Evolutionary conservation across 2,797 vertebrate genomes (phyloP).

Genomic region (Molossus alvarezi): DNA sequence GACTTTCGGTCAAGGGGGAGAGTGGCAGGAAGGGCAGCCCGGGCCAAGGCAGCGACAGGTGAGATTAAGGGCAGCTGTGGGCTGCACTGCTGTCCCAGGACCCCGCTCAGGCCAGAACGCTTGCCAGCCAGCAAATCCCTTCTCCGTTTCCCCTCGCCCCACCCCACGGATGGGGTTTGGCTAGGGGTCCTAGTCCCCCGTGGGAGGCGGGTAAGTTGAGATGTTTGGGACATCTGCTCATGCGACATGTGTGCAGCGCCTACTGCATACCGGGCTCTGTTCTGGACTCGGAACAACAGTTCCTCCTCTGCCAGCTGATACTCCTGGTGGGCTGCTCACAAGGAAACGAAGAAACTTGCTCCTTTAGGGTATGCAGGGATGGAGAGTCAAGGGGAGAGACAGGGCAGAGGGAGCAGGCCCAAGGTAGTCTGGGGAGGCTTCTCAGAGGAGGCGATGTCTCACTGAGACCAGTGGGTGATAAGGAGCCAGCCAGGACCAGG

Average conservation of each 20-base stretch:
- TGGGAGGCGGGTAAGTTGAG: not conserved
- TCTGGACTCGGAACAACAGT: not conserved
- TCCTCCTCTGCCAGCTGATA: not conserved
- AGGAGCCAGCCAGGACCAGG: not conserved
- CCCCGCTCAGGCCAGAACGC: not conserved
- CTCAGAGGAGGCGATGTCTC: not conserved
- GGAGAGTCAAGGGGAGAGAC: not conserved
- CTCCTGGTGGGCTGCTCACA: not conserved
- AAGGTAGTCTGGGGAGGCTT: not conserved
- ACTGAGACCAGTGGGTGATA: not conserved
- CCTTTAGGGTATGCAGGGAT: not conserved
- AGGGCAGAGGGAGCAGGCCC: not conserved
- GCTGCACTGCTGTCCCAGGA: not conserved
- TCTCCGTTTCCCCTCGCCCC: too few relatives aligned
- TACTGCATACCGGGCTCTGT: not conserved
- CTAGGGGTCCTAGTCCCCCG: not conserved
- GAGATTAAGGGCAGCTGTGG: not conserved
- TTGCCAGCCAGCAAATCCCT: not conserved
- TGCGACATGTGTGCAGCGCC: not conserved
- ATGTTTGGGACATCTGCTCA: not conserved
- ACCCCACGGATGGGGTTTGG: not conserved
- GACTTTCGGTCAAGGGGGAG: not conserved
- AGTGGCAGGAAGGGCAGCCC: not conserved
- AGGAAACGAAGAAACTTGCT: not conserved
- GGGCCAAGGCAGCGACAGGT: too few relatives aligned